Base-by-base conservation (phyloP, 2,113 vertebrate species). In the Tichodroma muraria region DNA sequence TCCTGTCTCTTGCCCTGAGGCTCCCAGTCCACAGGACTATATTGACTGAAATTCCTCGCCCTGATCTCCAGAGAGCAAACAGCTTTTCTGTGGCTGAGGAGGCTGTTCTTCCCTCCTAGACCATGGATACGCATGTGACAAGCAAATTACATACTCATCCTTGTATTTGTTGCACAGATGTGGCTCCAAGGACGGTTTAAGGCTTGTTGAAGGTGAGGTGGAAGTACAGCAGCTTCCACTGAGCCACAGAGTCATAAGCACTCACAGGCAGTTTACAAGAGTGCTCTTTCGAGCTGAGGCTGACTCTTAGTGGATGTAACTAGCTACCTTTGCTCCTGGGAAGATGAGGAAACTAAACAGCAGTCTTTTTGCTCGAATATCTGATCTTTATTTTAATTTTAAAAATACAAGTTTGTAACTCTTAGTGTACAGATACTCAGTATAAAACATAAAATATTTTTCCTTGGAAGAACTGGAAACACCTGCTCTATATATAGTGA, bases 351-450 rank as follows among this genome's bases (percentile, higher is more conserved):
- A 80, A 79, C 8, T 31, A 45, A 88, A 50, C 9, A 28, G 45
- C 37, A 80, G 22, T 11, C 6, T 52, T 76, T 72, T 45, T 57
- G 6, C 28, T 80, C 35, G 85, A 60, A 93, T 83, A 73, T 11
- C 9, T 8, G 44, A 80, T 25, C 15, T 78, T 77, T 45, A 35
- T 73, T 57, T 87, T 57, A 1, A 1, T 66, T 93, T 72, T 19
- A 13, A 79, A 76, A 54, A 61, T 44, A 44, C 5, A 30, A 22
- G 5, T 72, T 73, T 89, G 35, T 28, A 68, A 60, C 24, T 85
- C 31, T 47, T 64, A 44, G 57, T 22, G 13, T 65, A 21, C 0
- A 0, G n/a, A 68, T 52, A 44, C 1, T 4, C 17, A 44, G 15
- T 27, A 44, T 56, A 47, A 86, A 77, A 86, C 19, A 33, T 27